Conservation (phyloP, 1,140 invertebrate species). For the Brachionus koreanus region DNA sequence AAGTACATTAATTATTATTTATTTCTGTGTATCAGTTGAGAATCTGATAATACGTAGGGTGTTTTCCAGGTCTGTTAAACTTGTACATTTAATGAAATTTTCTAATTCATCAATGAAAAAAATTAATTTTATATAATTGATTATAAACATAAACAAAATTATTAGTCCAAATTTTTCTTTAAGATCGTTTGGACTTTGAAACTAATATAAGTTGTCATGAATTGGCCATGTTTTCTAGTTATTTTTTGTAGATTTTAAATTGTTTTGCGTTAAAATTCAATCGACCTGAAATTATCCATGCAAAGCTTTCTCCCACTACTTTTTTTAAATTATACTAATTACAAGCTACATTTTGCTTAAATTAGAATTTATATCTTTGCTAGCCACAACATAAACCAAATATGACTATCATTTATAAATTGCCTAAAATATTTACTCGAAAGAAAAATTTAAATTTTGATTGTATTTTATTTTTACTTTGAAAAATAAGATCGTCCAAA, state of each 20-base stretch:
- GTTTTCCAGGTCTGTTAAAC: too few relatives aligned
- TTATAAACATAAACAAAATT: too few relatives aligned
- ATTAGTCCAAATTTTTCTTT: background rate
- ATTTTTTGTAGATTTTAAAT: background rate
- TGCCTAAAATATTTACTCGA: background rate
- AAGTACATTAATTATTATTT: too few relatives aligned
- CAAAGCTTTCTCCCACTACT: slow-evolving; percentile 30
- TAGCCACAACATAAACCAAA: background rate
- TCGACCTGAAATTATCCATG: slow-evolving; percentile 37
- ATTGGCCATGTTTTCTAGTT: background rate
- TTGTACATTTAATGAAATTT: too few relatives aligned
- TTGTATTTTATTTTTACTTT: background rate
- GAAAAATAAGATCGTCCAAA: background rate
- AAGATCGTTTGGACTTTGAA: background rate
- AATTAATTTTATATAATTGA: too few relatives aligned
- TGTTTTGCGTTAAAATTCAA: background rate
- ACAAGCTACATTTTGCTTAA: background rate
- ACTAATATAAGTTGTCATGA: slow-evolving; percentile 1
- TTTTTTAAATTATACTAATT: background rate
- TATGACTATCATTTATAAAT: slow-evolving; percentile 5
- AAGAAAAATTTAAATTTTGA: background rate
- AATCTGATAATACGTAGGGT: too few relatives aligned
- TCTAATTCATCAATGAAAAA: too few relatives aligned
- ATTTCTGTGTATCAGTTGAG: too few relatives aligned
- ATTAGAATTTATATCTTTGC: background rate